phyloP scores from a whole-genome alignment of 35 echinoderm and acorn worm species.

The Heliocidaris tuberculata region DNA sequence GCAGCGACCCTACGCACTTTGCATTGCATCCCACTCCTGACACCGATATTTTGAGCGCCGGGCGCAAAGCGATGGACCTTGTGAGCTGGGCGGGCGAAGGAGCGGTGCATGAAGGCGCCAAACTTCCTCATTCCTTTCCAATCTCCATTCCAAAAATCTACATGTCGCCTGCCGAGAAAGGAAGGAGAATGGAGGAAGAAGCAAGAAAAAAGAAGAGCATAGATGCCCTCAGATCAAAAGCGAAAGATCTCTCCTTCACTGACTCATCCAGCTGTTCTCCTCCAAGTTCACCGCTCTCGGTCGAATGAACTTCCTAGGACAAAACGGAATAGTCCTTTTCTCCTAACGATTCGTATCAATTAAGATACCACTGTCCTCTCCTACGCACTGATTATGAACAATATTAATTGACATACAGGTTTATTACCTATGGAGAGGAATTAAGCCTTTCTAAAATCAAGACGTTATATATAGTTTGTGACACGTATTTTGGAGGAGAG shows the following conservation, averaged over 20 bases:
- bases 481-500: too few relatives aligned
- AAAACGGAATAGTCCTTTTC: too few relatives aligned
- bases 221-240: slow-evolving; percentile 12
- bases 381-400: background rate
- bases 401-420: too few relatives aligned
- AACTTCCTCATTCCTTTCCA: background rate
- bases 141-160: slow-evolving; percentile 3
- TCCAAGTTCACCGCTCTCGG: background rate
- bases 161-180: slow-evolving; percentile 30
- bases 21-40: slow-evolving; percentile 2
- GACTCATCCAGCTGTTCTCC: background rate
- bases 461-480: too few relatives aligned
- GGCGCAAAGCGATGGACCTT: background rate
- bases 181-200: slow-evolving; percentile 15
- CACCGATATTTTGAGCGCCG: background rate
- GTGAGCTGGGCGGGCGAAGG: background rate
- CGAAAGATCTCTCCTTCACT: background rate
- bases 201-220: slow-evolving; percentile 13
- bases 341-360: background rate
- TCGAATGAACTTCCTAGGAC: background rate
- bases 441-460: too few relatives aligned
- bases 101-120: background rate
- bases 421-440: too few relatives aligned
- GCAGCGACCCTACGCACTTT: background rate
- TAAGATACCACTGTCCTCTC: background rate